phyloP scores from a whole-genome alignment of 2,113 vertebrate species.

The Cynopterus brachyotis region DNA sequence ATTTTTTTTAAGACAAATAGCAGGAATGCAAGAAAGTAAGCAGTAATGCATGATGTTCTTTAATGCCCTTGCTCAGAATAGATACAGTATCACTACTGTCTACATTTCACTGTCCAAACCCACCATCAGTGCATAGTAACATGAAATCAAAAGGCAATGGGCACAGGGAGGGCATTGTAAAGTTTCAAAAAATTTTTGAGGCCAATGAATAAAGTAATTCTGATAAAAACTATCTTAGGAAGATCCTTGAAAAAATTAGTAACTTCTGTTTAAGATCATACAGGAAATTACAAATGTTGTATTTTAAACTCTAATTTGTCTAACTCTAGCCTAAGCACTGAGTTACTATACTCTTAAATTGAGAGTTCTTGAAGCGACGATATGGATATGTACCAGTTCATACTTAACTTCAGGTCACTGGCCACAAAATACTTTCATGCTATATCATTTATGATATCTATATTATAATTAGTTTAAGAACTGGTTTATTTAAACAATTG shows the following conservation, averaged over 20 bases:
- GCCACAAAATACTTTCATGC: neutral
- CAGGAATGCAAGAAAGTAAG: neutral
- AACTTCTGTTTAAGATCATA: neutral
- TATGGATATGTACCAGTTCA: neutral
- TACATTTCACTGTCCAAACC: neutral
- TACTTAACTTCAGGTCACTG: neutral
- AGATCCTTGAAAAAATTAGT: neutral
- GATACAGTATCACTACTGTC: neutral
- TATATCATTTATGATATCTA: neutral
- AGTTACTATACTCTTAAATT: neutral
- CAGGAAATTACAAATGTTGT: neutral
- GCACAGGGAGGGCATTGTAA: neutral
- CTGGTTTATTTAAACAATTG: neutral
- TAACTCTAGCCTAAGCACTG: neutral
- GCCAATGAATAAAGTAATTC: neutral
- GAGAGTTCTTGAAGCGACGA: neutral
- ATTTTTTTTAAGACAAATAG: neutral
- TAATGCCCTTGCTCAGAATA: neutral
- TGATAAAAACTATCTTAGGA: neutral
- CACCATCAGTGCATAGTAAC: neutral
- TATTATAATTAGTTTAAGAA: neutral
- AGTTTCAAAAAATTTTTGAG: neutral
- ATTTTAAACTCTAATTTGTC: neutral
- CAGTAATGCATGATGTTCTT: neutral
- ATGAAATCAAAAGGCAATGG: neutral